phyloP scores from a whole-genome alignment of 1,140 invertebrate species.

The Leptoteleia sp. region DNA sequence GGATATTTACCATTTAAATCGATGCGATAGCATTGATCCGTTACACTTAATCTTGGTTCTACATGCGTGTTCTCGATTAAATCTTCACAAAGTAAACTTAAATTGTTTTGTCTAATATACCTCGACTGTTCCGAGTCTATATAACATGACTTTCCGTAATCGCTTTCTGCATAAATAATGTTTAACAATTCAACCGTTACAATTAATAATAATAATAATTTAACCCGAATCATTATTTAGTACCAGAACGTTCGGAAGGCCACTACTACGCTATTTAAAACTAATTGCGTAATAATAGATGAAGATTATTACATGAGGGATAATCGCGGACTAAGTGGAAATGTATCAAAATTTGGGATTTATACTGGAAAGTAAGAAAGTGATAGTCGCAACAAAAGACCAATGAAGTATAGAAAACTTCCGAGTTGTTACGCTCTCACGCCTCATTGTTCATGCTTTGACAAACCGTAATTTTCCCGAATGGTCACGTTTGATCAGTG shows the following conservation, averaged over 20 bases:
- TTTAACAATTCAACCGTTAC: background rate
- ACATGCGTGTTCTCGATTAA: background rate
- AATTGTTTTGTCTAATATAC: slow-evolving; percentile 65
- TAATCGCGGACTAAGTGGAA: slow-evolving; percentile 33
- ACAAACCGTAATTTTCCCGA: slow-evolving; percentile 2
- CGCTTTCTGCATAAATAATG: slow-evolving; percentile 1
- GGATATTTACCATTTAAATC: slow-evolving; percentile 42
- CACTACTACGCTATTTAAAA: background rate
- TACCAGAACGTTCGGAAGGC: too few species aligned
- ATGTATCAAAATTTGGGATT: slow-evolving; percentile 58
- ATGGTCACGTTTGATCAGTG: slow-evolving; percentile 2
- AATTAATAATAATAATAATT: background rate
- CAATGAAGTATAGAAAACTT: slow-evolving; percentile 49
- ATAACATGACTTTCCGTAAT: slow-evolving; percentile 36
- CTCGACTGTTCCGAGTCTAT: slow-evolving; percentile 21
- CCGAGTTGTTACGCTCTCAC: slow-evolving; percentile 58
- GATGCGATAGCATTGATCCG: slow-evolving; percentile 1
- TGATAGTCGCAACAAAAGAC: slow-evolving; percentile 37
- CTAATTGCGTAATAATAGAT: background rate
- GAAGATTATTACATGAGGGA: slow-evolving; percentile 6
- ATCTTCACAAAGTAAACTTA: slow-evolving; percentile 58
- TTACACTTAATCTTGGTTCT: too few species aligned
- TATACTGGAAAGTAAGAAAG: slow-evolving; percentile 72
- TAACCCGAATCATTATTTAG: slow-evolving; percentile 8
- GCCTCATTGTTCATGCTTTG: slow-evolving; percentile 55